phyloP scores from a whole-genome alignment of 1,140 invertebrate genomes.

The Cyclina sinensis region DNA sequence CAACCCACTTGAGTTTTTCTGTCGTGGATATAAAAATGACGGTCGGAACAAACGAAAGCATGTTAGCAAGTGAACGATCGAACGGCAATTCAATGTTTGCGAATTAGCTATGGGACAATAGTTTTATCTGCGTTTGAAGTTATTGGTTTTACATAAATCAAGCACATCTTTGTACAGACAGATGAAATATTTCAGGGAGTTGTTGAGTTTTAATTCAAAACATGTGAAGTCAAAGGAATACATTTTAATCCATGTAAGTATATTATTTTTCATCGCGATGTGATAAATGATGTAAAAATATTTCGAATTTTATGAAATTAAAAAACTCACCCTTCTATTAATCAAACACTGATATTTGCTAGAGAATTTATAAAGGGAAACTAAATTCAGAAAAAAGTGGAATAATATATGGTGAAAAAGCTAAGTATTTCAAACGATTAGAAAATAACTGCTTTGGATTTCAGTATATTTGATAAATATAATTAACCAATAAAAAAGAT shows the following conservation, averaged over 20 bases:
- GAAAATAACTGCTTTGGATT: no score
- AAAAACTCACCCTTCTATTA: no score
- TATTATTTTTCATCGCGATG: not conserved
- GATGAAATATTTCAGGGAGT: not conserved
- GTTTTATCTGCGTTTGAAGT: slow-evolving; percentile 1
- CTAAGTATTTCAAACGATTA: no score
- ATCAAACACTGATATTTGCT: no score
- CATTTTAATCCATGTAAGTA: no score
- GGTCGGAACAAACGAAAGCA: not conserved
- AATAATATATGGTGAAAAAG: no score
- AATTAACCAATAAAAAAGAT: no score
- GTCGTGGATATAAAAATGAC: not conserved
- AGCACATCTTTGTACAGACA: not conserved
- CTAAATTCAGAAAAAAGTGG: no score
- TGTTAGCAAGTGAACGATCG: not conserved
- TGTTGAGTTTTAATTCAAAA: not conserved
- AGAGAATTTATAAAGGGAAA: no score
- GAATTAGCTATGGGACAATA: not conserved
- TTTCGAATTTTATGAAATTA: not conserved
- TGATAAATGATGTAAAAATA: not conserved
- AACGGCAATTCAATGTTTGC: not conserved
- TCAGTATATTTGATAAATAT: no score
- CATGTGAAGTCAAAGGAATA: not conserved
- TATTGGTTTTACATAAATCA: slow-evolving; percentile 23
- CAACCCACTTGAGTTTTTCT: not conserved